Percentiles rank a stretch among this genome's conserved stretches.
Conservation (phyloP, 2,888 invertebrate species). For the Automeris io region DNA sequence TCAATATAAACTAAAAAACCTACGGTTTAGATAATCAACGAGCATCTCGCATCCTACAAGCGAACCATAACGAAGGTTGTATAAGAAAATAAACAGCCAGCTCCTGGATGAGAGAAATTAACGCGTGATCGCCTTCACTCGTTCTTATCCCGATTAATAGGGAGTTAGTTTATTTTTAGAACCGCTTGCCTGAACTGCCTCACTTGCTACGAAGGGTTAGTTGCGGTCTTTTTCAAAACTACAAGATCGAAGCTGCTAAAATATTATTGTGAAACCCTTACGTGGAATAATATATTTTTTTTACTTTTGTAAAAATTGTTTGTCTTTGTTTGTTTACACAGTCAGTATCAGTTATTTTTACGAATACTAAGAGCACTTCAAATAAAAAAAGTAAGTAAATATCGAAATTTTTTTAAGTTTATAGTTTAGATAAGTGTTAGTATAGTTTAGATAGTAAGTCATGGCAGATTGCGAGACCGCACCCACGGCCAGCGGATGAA, state of each 20-base stretch:
- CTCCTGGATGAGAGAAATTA: slow-evolving; percentile 4
- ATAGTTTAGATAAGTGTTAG: no score
- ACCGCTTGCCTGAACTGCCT: slow-evolving; percentile 1
- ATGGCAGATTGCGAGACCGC: no score
- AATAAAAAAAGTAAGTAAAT: no score
- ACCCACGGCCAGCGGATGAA: no score
- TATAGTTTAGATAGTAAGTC: no score
- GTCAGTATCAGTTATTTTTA: no score
- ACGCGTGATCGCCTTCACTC: slow-evolving; percentile 8
- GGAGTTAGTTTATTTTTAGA: slow-evolving; percentile 8
- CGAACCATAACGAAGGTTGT: background rate
- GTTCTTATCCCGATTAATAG: slow-evolving; percentile 9
- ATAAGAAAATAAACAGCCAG: background rate
- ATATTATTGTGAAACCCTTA: background rate
- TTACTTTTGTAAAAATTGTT: no score
- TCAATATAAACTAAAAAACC: no score
- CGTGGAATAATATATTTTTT: background rate
- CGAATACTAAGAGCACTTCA: no score
- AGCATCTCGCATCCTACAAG: background rate
- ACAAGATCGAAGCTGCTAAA: slow-evolving; percentile 5
- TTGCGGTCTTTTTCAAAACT: slow-evolving; percentile 1
- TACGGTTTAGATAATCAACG: no score
- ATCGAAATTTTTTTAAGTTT: no score
- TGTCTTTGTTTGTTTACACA: no score
- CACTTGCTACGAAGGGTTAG: slow-evolving; percentile 1